Evolutionary conservation across 2,797 vertebrate genomes (phyloP).

Genomic region (Myotis pilosus): DNA sequence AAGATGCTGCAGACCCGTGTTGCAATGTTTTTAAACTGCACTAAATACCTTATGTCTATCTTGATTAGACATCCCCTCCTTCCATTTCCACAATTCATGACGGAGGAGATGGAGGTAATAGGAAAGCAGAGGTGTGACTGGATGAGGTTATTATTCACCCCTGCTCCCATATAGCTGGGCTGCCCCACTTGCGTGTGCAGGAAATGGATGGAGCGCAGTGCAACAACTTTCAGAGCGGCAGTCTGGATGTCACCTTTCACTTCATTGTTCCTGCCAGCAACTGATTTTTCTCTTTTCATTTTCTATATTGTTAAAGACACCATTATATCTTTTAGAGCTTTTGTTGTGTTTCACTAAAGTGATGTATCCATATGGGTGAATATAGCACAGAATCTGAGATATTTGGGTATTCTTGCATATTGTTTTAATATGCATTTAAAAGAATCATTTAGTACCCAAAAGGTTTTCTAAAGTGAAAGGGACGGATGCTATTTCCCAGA

Average conservation of each 20-base stretch:
- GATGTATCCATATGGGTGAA: neutral
- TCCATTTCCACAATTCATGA: neutral
- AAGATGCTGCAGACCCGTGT: neutral
- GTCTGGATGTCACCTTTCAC: neutral
- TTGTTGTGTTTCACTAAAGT: neutral
- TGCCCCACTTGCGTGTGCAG: neutral
- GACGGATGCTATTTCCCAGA: neutral
- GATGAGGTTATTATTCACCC: neutral
- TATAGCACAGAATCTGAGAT: neutral
- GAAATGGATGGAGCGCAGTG: too few relatives aligned
- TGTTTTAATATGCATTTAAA: constrained; percentile 19
- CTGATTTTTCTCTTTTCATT: neutral
- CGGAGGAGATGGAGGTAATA: neutral
- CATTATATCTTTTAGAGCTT: neutral
- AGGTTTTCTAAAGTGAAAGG: neutral
- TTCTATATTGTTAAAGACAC: neutral
- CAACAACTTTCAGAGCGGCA: neutral
- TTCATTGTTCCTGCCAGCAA: neutral
- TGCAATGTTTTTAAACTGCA: neutral
- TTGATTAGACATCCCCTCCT: neutral
- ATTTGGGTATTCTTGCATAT: neutral
- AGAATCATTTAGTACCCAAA: neutral
- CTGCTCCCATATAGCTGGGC: neutral
- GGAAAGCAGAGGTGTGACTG: neutral
- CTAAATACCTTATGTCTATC: neutral